Evolutionary conservation across 2,888 invertebrate species (phyloP).

Genomic region (Acronicta leporina): DNA sequence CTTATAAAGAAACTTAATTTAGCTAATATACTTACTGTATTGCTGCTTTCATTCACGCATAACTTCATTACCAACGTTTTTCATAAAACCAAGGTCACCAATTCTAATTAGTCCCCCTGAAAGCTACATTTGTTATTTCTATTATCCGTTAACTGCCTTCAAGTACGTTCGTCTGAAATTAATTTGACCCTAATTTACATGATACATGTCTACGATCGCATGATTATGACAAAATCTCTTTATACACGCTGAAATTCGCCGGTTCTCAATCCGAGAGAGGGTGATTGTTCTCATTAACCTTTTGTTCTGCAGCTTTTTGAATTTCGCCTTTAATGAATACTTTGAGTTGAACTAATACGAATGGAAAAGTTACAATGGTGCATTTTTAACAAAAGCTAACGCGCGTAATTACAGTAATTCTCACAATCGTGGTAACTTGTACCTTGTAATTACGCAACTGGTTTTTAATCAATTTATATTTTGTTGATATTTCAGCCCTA

Average conservation of each 20-base stretch:
- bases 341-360: slow-evolving; percentile 40
- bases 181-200: slow-evolving; percentile 52
- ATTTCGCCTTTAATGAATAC: slow-evolving; percentile 46
- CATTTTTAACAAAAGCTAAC: slow-evolving; percentile 44
- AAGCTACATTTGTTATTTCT: slow-evolving; percentile 14
- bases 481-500: too few relatives aligned
- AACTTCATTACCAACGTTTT: background rate
- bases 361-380: slow-evolving; percentile 41
- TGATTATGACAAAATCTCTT: slow-evolving; percentile 41
- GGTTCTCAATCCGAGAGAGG: slow-evolving; percentile 30
- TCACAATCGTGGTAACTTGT: slow-evolving; percentile 25
- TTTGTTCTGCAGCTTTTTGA: slow-evolving; percentile 52
- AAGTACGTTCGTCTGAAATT: slow-evolving; percentile 34
- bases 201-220: slow-evolving; percentile 36
- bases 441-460: slow-evolving; percentile 17
- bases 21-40: too few relatives aligned
- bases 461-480: background rate
- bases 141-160: slow-evolving; percentile 31
- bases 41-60: background rate
- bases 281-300: slow-evolving; percentile 46
- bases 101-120: background rate
- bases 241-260: slow-evolving; percentile 31
- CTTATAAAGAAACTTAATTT: too few relatives aligned
- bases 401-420: slow-evolving; percentile 36
- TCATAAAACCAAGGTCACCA: background rate